Conservation (phyloP, 2,888 invertebrate genomes). For the Pammene aurita region DNA sequence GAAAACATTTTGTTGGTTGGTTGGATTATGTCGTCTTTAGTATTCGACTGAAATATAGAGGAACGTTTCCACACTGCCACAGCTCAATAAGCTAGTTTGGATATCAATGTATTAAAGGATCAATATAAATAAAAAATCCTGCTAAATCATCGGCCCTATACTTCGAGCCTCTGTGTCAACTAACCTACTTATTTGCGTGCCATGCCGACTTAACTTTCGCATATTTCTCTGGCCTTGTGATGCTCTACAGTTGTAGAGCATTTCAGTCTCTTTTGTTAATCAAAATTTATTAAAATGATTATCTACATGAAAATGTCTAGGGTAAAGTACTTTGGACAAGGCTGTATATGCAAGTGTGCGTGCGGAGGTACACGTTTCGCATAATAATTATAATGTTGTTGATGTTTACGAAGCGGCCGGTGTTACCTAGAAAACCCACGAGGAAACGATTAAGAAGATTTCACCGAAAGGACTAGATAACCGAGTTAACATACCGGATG, state of each 20-base stretch:
- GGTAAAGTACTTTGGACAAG: neutral
- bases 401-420: constrained; percentile 15
- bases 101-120: too few species aligned
- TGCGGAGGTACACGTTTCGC: constrained; percentile 18
- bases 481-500: constrained; percentile 8
- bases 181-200: neutral
- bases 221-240: neutral
- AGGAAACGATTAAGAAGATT: constrained; percentile 28
- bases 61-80: too few species aligned
- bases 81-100: too few species aligned
- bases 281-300: too few species aligned
- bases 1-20: too few species aligned
- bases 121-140: too few species aligned
- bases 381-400: constrained; percentile 33
- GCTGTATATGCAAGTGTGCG: neutral
- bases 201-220: neutral
- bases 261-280: neutral
- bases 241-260: too few species aligned
- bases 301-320: neutral
- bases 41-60: too few species aligned
- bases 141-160: too few species aligned
- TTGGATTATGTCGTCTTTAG: too few species aligned
- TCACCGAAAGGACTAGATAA: neutral
- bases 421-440: constrained; percentile 29
- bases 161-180: neutral